phyloP scores from a whole-genome alignment of 2,888 invertebrate genomes.

The Melolontha melolontha region DNA sequence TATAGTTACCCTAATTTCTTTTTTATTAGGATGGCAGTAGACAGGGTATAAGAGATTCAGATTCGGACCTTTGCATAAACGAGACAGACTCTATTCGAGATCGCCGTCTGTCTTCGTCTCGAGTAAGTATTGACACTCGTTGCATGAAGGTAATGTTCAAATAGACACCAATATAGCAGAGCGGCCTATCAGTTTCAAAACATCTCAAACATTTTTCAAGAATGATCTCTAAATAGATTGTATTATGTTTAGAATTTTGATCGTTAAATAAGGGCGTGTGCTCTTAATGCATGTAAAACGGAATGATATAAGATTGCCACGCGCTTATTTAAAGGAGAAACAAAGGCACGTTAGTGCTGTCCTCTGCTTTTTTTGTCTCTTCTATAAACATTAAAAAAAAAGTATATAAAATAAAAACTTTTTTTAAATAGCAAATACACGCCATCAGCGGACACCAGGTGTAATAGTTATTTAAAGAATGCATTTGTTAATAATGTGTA shows the following conservation, averaged over 20 bases:
- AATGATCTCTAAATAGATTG: conserved; percentile 19
- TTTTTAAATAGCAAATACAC: conserved; percentile 53
- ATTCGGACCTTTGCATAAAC: conserved; percentile 91
- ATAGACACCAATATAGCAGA: conserved; percentile 7
- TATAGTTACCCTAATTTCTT: background rate
- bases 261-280: too few species aligned
- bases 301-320: too few species aligned
- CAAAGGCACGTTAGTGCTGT: background rate
- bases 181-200: background rate
- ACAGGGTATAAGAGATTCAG: conserved; percentile 78
- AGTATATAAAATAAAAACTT: conserved; percentile 18
- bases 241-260: too few species aligned
- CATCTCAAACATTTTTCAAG: conserved; percentile 3
- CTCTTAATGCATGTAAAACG: too few species aligned
- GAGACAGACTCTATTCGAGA: conserved; percentile 68
- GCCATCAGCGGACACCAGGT: conserved; percentile 57
- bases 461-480: conserved; percentile 46
- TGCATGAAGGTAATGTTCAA: conserved; percentile 22
- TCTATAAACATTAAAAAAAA: background rate
- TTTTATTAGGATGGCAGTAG: conserved; percentile 73
- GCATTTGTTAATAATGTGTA: conserved; percentile 27
- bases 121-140: conserved; percentile 57
- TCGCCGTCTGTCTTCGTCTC: conserved; percentile 56
- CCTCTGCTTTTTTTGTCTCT: background rate
- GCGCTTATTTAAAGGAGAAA: too few species aligned